Conservation (phyloP, 2,888 invertebrate species). For the Asteroscopus sphinx region DNA sequence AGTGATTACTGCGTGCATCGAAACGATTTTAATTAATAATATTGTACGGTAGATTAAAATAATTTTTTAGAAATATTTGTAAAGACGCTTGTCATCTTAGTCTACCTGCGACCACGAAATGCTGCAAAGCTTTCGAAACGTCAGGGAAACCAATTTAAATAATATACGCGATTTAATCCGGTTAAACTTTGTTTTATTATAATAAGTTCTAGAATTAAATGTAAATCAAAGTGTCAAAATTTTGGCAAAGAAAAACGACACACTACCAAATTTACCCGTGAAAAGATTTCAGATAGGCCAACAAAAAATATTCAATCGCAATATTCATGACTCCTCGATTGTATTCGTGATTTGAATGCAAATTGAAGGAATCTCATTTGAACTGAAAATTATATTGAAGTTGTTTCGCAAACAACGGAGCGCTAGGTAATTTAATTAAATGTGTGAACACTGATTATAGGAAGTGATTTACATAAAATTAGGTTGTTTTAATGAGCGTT, state of each 20-base stretch:
- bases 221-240: slow-evolving; percentile 35
- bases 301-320: slow-evolving; percentile 65
- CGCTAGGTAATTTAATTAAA: slow-evolving; percentile 74
- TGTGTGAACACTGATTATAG: slow-evolving; percentile 73
- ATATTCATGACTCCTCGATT: slow-evolving; percentile 69
- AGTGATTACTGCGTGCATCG: no score
- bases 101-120: no score
- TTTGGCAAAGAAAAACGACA: slow-evolving; percentile 36
- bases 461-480: slow-evolving; percentile 69
- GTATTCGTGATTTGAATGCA: slow-evolving; percentile 73
- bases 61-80: no score
- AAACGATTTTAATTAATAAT: no score
- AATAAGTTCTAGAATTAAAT: slow-evolving; percentile 10
- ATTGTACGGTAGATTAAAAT: no score
- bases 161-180: no score
- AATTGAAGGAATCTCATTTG: slow-evolving; percentile 70
- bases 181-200: no score
- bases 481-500: slow-evolving; percentile 68
- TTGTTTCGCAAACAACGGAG: slow-evolving; percentile 65
- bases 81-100: no score
- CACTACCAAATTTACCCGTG: slow-evolving; percentile 47
- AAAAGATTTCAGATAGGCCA: slow-evolving; percentile 56
- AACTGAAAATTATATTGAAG: slow-evolving; percentile 72
- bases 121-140: no score
- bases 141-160: no score